These are phyloP conservation scores for Cistogaster globosa DNA, from an alignment of 2,888 invertebrate genomes.

Conservation along the genomic window DNA sequence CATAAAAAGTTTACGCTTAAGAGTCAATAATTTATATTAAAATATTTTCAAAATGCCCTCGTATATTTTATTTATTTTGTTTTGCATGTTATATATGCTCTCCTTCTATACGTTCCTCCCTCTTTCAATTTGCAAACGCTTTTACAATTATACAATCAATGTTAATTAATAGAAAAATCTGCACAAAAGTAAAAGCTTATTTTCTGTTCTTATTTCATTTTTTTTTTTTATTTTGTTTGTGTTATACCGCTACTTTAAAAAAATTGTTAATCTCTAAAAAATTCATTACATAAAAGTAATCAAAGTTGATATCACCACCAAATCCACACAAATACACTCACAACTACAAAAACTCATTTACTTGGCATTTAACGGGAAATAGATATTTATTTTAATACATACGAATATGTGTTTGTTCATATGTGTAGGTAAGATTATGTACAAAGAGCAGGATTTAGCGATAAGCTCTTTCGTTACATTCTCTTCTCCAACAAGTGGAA, in stretches of 20 bases:
- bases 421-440: no score
- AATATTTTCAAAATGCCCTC: not conserved
- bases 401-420: no score
- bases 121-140: constrained; percentile 32
- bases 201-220: not conserved
- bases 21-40: no score
- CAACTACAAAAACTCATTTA: no score
- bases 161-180: constrained; percentile 64
- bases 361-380: no score
- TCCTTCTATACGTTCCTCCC: not conserved
- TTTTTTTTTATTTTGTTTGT: no score
- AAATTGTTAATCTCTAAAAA: not conserved
- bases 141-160: constrained; percentile 66
- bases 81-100: constrained; percentile 7
- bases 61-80: not conserved
- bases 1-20: no score
- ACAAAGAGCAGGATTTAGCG: no score
- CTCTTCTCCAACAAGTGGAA: no score
- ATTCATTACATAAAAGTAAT: not conserved
- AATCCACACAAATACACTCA: no score
- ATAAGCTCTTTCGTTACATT: no score
- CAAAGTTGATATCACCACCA: not conserved
- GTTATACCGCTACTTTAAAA: not conserved
- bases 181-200: constrained; percentile 10
- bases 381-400: no score